Evolutionary conservation across 2,888 invertebrate species (phyloP).

Genomic region (Andrena marginata): DNA sequence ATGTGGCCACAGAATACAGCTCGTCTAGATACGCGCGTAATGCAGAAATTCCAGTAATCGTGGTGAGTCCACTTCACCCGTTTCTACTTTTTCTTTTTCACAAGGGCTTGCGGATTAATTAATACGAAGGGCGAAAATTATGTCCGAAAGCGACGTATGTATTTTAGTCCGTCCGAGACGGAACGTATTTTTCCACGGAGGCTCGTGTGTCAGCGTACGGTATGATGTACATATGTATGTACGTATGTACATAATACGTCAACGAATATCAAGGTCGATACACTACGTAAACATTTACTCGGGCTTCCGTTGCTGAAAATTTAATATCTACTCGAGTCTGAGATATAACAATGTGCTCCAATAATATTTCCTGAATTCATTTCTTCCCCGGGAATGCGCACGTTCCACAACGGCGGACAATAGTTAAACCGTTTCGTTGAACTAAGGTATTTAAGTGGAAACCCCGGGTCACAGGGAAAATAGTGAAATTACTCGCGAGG

Average conservation of each 20-base stretch:
- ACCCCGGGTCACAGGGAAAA: constrained; percentile 67
- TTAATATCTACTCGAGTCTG: constrained; percentile 52
- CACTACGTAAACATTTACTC: constrained; percentile 56
- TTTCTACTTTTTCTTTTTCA: background rate
- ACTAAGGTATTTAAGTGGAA: constrained; percentile 70
- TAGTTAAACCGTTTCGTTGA: constrained; percentile 70
- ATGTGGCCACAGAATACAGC: constrained; percentile 24
- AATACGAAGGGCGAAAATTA: background rate
- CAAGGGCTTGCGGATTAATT: background rate
- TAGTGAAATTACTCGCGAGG: constrained; percentile 68
- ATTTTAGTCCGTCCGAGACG: too few relatives aligned
- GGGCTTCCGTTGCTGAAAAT: constrained; percentile 54
- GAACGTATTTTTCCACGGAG: too few relatives aligned
- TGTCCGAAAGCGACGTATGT: background rate
- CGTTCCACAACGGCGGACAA: constrained; percentile 61
- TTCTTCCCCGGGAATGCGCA: constrained; percentile 57
- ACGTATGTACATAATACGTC: background rate
- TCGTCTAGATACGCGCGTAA: constrained; percentile 4
- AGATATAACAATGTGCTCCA: constrained; percentile 39
- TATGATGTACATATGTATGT: too few relatives aligned
- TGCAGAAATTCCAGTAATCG: constrained; percentile 20
- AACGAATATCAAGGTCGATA: constrained; percentile 39
- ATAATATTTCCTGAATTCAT: constrained; percentile 65
- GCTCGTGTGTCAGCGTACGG: too few relatives aligned
- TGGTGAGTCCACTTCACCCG: background rate